These are phyloP conservation scores for Petrosia ficiformis DNA, from an alignment of 37 sponge, comb jelly and placozoan species.

Conservation along the genomic window DNA sequence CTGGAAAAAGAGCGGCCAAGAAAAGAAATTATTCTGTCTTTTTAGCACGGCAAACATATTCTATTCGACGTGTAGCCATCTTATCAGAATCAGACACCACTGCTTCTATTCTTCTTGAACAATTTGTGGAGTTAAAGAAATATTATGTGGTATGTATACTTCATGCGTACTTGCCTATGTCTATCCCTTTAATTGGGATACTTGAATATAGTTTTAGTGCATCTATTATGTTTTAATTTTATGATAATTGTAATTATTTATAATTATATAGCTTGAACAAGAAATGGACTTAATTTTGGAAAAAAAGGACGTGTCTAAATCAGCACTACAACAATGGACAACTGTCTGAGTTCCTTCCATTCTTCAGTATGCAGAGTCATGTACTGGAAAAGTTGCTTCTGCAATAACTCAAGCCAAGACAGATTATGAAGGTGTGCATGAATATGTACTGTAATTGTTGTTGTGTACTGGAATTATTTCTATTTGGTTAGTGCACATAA, in stretches of 20 bases:
- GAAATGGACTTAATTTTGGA: not conserved
- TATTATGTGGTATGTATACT: slow-evolving; percentile 23
- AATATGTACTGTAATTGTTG: too few relatives aligned
- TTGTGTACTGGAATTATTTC: too few relatives aligned
- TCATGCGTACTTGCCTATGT: not conserved
- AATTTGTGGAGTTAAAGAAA: not conserved
- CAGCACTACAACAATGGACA: not conserved
- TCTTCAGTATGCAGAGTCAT: not conserved
- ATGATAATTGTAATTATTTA: not conserved
- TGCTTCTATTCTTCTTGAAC: not conserved
- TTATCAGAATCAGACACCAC: not conserved
- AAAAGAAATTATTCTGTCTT: slow-evolving; percentile 20
- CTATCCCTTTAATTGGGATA: not conserved
- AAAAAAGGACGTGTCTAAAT: not conserved
- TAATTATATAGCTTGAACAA: slow-evolving; percentile 15
- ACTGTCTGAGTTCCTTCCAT: not conserved
- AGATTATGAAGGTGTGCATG: slow-evolving; percentile 5
- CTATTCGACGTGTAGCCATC: slow-evolving; percentile 1
- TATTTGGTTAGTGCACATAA: too few relatives aligned
- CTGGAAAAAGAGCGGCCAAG: slow-evolving; percentile 25
- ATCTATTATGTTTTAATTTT: not conserved
- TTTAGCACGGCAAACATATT: slow-evolving; percentile 14
- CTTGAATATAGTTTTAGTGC: not conserved
- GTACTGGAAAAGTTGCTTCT: slow-evolving; percentile 19
- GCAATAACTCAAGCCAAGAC: not conserved